Evolutionary conservation across 1,140 invertebrate species (phyloP).

Genomic region (Drosophila pectinifera): DNA sequence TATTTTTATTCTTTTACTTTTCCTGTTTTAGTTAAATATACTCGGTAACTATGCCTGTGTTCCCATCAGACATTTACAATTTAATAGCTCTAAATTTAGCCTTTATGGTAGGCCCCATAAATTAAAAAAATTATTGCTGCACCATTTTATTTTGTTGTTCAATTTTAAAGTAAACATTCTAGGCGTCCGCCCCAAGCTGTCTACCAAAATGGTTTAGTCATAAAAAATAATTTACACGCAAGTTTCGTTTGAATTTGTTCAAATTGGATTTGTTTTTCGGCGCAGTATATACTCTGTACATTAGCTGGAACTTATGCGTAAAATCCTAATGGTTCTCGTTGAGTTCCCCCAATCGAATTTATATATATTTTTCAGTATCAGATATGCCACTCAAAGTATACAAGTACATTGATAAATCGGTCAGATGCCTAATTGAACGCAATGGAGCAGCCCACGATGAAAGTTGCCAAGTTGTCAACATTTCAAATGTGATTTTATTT

Average conservation of each 20-base stretch:
- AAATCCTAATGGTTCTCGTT: not conserved
- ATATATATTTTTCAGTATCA: slow-evolving; percentile 15
- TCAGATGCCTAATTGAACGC: slow-evolving; percentile 44
- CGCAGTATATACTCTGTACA: not conserved
- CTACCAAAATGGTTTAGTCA: slow-evolving; percentile 3
- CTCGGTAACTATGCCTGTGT: too few relatives aligned
- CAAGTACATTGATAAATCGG: slow-evolving; percentile 13
- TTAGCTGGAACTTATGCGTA: not conserved
- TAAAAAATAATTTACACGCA: slow-evolving; percentile 5
- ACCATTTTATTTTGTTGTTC: not conserved
- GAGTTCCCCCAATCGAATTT: not conserved
- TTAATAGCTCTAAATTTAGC: slow-evolving; percentile 5
- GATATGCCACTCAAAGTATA: slow-evolving; percentile 18
- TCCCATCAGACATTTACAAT: slow-evolving; percentile 6
- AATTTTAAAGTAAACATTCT: slow-evolving; percentile 15
- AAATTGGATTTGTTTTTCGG: not conserved
- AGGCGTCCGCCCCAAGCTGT: slow-evolving; percentile 4
- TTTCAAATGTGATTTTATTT: slow-evolving; percentile 49
- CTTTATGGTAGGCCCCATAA: slow-evolving; percentile 3
- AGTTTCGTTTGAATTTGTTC: not conserved
- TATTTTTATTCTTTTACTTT: not conserved
- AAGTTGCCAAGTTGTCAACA: slow-evolving; percentile 46
- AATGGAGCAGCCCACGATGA: slow-evolving; percentile 41
- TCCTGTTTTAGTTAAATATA: too few relatives aligned
- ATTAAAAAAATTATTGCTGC: slow-evolving; percentile 6